Percentiles rank a stretch among this genome's conserved stretches.
These are phyloP conservation scores for Peromyscus leucopus DNA, from an alignment of 2,113 vertebrate genomes.

Conservation along the genomic window DNA sequence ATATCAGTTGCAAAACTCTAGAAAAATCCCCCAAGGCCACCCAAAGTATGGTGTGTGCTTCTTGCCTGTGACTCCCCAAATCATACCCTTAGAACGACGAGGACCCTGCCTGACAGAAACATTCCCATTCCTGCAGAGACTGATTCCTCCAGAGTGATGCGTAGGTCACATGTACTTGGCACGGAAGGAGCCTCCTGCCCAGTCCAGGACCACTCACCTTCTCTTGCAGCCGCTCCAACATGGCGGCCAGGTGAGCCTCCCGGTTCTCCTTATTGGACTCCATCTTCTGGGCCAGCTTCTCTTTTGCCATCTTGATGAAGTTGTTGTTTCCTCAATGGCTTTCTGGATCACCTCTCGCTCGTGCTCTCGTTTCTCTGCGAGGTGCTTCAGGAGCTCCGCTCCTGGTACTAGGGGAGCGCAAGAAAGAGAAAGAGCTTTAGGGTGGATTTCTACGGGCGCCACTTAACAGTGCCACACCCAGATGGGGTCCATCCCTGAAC, in stretches of 20 bases:
- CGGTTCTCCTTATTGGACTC: slow-evolving; percentile 98
- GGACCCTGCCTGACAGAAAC: background rate
- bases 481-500: background rate
- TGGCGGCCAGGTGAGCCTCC: slow-evolving; percentile 96
- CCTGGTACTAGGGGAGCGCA: slow-evolving; percentile 90
- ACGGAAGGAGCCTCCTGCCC: background rate
- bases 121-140: background rate
- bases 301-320: slow-evolving; percentile 97
- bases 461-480: background rate
- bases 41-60: background rate
- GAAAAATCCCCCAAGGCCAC: background rate
- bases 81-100: background rate
- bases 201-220: slow-evolving; percentile 88
- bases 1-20: background rate
- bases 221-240: slow-evolving; percentile 98
- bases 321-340: slow-evolving; percentile 99
- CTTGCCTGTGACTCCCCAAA: background rate
- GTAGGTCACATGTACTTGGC: background rate
- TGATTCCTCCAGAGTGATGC: background rate
- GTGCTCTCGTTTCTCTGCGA: slow-evolving; percentile 96
- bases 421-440: background rate
- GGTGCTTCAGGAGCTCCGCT: slow-evolving; percentile 96
- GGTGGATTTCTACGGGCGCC: background rate
- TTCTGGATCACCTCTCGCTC: slow-evolving; percentile 98
- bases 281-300: slow-evolving; percentile 97